Conservation (phyloP, 2,113 vertebrate species). For the cattle (Bos taurus) region ARS-UCD2.0 NC_037343.1:79700001-79700500, state of each 20-base stretch:
- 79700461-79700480: neutral
- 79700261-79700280: neutral
- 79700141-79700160: neutral
- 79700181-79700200: rapidly evolving
- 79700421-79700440: too few species aligned
- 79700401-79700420: neutral
- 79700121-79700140: neutral
- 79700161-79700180: neutral
- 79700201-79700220: rapidly evolving
- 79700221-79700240: rapidly evolving
- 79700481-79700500: neutral
- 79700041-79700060: neutral
- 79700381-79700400: neutral
- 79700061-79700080: neutral
- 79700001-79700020: neutral
- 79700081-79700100: neutral
- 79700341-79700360: neutral
- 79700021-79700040: neutral
- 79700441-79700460: neutral
- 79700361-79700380: neutral
- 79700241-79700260: neutral
- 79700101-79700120: neutral
- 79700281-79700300: neutral
- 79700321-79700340: neutral
- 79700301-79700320: neutral